Conservation (phyloP, 1,140 invertebrate species). For the Melitaea cinxia region DNA sequence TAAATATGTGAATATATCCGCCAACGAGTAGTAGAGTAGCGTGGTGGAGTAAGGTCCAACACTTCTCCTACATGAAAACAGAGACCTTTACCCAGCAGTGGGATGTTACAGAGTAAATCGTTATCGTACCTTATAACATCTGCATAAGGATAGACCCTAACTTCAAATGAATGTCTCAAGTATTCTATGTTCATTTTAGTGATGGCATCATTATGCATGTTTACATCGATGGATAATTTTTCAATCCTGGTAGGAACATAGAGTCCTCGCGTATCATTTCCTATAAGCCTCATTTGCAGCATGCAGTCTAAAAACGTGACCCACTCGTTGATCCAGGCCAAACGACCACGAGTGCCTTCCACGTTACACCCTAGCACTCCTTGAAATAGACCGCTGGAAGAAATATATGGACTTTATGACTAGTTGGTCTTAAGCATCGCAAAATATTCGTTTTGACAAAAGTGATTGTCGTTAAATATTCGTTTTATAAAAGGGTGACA, state of each 20-base stretch:
- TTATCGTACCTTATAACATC: slow-evolving; percentile 68
- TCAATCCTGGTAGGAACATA: slow-evolving; percentile 93
- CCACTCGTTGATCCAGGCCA: not conserved
- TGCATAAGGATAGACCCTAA: slow-evolving; percentile 70
- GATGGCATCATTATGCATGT: slow-evolving; percentile 83
- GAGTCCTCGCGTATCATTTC: slow-evolving; percentile 83
- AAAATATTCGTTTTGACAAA: too few species aligned
- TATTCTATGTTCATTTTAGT: slow-evolving; percentile 80
- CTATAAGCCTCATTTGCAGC: not conserved
- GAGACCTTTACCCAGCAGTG: too few species aligned
- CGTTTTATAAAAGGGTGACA: too few species aligned
- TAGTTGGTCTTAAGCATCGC: too few species aligned
- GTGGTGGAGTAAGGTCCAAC: too few species aligned
- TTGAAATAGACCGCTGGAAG: not conserved
- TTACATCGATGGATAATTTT: slow-evolving; percentile 89
- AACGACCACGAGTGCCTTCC: not conserved
- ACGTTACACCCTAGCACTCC: too few species aligned
- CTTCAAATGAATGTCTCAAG: slow-evolving; percentile 65
- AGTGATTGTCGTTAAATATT: too few species aligned
- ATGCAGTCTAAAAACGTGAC: not conserved
- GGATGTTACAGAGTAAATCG: too few species aligned
- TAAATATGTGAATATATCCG: too few species aligned
- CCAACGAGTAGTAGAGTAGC: too few species aligned
- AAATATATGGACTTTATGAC: too few species aligned
- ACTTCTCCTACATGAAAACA: too few species aligned